Base-by-base conservation (phyloP, 37 sponge, comb jelly and placozoan species). In the Chondrosia reniformis region DNA sequence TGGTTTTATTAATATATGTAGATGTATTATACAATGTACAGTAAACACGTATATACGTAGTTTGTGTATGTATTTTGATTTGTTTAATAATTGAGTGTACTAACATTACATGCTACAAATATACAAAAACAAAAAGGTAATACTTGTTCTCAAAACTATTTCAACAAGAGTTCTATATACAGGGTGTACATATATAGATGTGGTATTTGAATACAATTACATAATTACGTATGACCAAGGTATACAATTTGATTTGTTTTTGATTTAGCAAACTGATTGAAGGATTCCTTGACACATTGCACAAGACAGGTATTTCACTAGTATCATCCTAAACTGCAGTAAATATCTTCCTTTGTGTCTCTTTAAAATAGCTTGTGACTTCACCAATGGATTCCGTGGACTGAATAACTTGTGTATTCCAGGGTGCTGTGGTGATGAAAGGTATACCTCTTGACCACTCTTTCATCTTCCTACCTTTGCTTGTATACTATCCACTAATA, bases 361-460 rank as follows among this genome's bases (percentile, higher is more conserved):
- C 15, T 22, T 36, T 42, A 42, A 25, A 3, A 72, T 55, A 89
- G 90, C 87, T 5, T 86, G 88, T 75, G 94, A 93, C 72, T 93
- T 93, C 45, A 93, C 94, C 0, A 93, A 93, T 78, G 84, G 85
- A 33, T 93, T 93, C 79, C 69, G 69, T 33, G 40, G 62, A 43
- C 81, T 91, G 22, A 57, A 45, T 43, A 17, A 52, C 0, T 30
- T 86, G 0, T 2, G 33, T 2, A 34, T 90, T 0, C 76, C 86
- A 24, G 71, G 28, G 42, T 33, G 27, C 0, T 49, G 24, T 1
- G 74, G 28, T 6, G 43, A 46, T 30, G 57, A 74, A 0, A 45
- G 57, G 80, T 82, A 59, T 38, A 75, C 37, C 56, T 56, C 10
- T 25, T n/a, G n/a, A n/a, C n/a, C n/a, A n/a, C n/a, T n/a, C n/a